Evolutionary conservation across 2,113 vertebrate genomes (phyloP), one percentile per base, ranked within the genome.

Genomic region (Dromaius novaehollandiae): DNA sequence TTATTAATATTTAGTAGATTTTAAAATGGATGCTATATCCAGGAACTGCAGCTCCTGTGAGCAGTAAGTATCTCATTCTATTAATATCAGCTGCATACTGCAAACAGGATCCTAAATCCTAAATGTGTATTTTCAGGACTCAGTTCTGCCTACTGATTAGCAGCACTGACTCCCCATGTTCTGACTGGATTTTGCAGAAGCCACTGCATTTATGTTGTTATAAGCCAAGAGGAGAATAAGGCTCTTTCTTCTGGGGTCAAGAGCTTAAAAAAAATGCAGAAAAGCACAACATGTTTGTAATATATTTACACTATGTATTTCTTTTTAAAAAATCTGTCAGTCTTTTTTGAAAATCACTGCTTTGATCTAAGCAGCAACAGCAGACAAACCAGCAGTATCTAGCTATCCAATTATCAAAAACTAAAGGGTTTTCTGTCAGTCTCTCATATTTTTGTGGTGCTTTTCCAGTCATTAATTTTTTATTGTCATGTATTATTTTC

Each of bases 231-330:
- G 34, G 11, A 84, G 44, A 90, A 88, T 68, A n/a, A 66, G 26
- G 5, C 6, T 84, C 13, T 76, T 44, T 79, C 55, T 56, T 30
- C 34, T 51, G 30, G 38, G 21, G 53, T 44, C 56, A 1, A 66
- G 69, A 85, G 51, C 32, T 44, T 71, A 68, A 61, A 12, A 77
- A 95, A 93, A 51, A 85, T 40, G 40, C 32, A 85, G 40, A 77
- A 81, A 77, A 50, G 19, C 75, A 56, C 64, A 93, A 80, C 40
- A 75, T 84, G 87, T 80, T 80, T 95, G 44, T 28, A 84, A 24
- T 55, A 53, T 63, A 55, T 86, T 88, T 88, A 81, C 42, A 58
- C 10, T 75, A 17, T 25, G 30, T 82, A 58, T 19, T 87, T 79
- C 9, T 78, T 74, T 50, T 51, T 68, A 13, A 70, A 53, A 53